Evolutionary conservation across 2,888 invertebrate species (phyloP).

Genomic region (Synergus umbraculus): DNA sequence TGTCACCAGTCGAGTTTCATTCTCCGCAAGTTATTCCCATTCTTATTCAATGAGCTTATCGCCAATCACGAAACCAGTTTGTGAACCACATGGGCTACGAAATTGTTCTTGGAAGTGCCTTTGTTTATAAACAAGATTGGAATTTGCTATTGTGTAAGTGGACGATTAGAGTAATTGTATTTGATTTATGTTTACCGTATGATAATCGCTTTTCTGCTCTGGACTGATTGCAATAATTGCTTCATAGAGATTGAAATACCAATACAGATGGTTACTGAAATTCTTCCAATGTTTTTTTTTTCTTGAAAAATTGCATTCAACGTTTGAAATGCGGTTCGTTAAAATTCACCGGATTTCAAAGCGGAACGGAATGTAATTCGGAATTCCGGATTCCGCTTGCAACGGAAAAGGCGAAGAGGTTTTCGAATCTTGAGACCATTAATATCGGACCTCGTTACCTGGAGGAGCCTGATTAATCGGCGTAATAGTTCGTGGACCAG

Average conservation of each 20-base stretch:
- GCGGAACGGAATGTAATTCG: not conserved
- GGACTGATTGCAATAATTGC: not conserved
- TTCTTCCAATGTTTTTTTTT: not conserved
- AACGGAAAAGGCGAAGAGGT: not conserved
- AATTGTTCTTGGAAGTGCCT: conserved; percentile 25
- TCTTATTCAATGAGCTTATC: conserved; percentile 34
- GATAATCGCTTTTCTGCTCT: too few relatives aligned
- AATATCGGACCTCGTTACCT: not conserved
- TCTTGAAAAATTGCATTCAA: not conserved
- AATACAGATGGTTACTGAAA: not conserved
- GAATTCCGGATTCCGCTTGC: not conserved
- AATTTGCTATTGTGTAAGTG: not conserved
- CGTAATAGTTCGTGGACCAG: not conserved
- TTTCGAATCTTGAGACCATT: not conserved
- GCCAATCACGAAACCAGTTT: conserved; percentile 30
- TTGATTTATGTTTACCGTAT: too few relatives aligned
- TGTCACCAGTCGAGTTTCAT: conserved; percentile 32
- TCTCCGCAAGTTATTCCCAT: conserved; percentile 16
- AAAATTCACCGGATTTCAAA: conserved; percentile 4
- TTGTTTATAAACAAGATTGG: conserved; percentile 25
- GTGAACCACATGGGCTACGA: not conserved
- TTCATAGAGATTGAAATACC: not conserved
- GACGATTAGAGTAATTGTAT: too few relatives aligned
- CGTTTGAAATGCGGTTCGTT: not conserved
- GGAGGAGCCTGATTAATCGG: not conserved